Evolutionary conservation across 2,888 invertebrate genomes (phyloP).

Genomic region (Leptarthrus brevirostris): DNA sequence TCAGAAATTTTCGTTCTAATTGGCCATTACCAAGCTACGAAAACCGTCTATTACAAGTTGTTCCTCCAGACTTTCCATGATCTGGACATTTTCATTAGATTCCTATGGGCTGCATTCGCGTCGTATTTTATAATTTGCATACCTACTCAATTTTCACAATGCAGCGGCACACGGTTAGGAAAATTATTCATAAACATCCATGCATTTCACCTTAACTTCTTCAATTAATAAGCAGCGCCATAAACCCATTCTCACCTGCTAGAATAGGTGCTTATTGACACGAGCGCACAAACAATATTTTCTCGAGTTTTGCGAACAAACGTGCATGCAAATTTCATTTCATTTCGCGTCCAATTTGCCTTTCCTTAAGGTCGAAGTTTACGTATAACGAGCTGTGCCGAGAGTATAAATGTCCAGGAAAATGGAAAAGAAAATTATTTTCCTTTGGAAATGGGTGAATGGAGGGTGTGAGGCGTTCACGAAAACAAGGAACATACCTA

Average conservation of each 20-base stretch:
- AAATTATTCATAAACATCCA: slow-evolving; percentile 15
- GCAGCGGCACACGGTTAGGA: slow-evolving; percentile 17
- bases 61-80: too few species aligned
- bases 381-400: not conserved
- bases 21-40: too few species aligned
- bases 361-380: slow-evolving; percentile 11
- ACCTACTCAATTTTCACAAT: slow-evolving; percentile 26
- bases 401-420: slow-evolving; percentile 22
- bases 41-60: too few species aligned
- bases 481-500: slow-evolving; percentile 2
- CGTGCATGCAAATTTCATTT: slow-evolving; percentile 40
- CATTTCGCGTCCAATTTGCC: slow-evolving; percentile 34
- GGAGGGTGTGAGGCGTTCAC: not conserved
- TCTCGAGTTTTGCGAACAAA: not conserved
- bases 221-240: slow-evolving; percentile 36
- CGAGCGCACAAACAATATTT: not conserved
- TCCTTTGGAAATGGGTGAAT: not conserved
- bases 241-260: slow-evolving; percentile 26
- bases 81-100: slow-evolving; percentile 28
- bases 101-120: slow-evolving; percentile 15
- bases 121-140: slow-evolving; percentile 34
- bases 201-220: slow-evolving; percentile 18
- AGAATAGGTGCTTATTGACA: slow-evolving; percentile 41
- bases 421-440: slow-evolving; percentile 28
- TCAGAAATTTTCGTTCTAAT: too few species aligned